Evolutionary conservation across 2,113 vertebrate species (phyloP), one percentile per base, ranked within the genome.

Genomic region (Glareola pratincola): DNA sequence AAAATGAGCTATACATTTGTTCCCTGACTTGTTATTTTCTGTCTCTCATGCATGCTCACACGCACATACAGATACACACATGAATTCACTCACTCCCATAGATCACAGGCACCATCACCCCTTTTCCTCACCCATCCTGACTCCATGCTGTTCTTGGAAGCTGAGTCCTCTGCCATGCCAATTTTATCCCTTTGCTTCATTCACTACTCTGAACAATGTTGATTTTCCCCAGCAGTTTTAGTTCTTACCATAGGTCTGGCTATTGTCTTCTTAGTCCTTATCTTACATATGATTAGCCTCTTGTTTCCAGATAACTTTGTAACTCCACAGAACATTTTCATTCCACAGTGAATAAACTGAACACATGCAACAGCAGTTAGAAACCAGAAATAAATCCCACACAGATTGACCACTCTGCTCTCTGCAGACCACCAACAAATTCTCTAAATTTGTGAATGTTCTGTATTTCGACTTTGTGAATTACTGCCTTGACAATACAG

Each of bases 381-480:
- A 85, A 93, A 88, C 8, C 56, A 91, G 77, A 92, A 94, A 63
- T 51, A 91, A 85, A 81, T 20, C 36, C 60, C 90, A 89, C 85
- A 73, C 11, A 63, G 64, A n/a, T 9, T 67, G 18, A 78, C 43
- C 60, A 39, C 47, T 43, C 66, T 92, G 39, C 4, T 78, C 45
- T 72, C 39, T 69, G 69, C 27, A 85, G 77, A 93, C 87, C 92
- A 88, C 73, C 57, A 94, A 63, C 23, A 91, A 68, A 75, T 90
- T 85, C 26, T 34, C 60, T 53, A 39, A 81, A 72, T 85, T 72
- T 78, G 8, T 47, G 24, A 81, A 87, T 72, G 20, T 43, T 89
- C 60, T 89, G 64, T 18, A 48, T 91, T 86, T 59, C 81, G 56
- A 63, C 1, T 54, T 83, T 29, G 24, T 60, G 53, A 77, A 59